phyloP scores from a whole-genome alignment of 2,888 invertebrate genomes.

The Cephonodes hylas region DNA sequence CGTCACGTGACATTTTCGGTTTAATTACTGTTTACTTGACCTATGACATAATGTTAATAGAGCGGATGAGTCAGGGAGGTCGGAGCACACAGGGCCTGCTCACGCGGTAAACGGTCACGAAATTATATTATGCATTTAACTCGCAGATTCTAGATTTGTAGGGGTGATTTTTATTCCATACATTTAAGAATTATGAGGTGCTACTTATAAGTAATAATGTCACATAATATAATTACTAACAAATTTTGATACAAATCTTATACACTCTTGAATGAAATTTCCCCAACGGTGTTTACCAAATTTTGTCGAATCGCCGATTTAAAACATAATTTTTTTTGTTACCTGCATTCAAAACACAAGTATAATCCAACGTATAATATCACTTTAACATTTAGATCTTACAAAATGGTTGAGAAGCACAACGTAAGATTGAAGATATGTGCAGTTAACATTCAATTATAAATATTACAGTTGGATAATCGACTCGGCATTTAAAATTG shows the following conservation, averaged over 20 bases:
- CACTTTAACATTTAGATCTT: too few relatives aligned
- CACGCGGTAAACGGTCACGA: conserved; percentile 17
- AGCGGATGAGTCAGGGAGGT: conserved; percentile 17
- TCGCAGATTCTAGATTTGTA: background rate
- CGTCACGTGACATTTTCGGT: conserved; percentile 15
- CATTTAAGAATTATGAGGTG: too few relatives aligned
- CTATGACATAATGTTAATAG: conserved; percentile 25
- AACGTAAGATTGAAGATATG: conserved; percentile 10
- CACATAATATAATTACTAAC: too few relatives aligned
- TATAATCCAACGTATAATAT: too few relatives aligned
- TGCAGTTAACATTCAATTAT: conserved; percentile 8
- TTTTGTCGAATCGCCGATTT: too few relatives aligned
- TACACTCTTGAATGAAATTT: too few relatives aligned
- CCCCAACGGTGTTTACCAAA: too few relatives aligned
- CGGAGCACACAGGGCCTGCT: conserved; percentile 14
- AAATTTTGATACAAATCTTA: too few relatives aligned
- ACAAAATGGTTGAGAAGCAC: conserved; percentile 9
- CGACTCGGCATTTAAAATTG: background rate
- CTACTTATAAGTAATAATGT: background rate
- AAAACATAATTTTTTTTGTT: too few relatives aligned
- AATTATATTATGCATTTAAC: background rate
- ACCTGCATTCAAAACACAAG: too few relatives aligned
- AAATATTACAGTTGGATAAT: conserved; percentile 5
- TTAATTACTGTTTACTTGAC: conserved; percentile 25
- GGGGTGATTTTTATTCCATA: background rate